phyloP scores from a whole-genome alignment of 1,140 invertebrate genomes.

The Sitophilus oryzae region DNA sequence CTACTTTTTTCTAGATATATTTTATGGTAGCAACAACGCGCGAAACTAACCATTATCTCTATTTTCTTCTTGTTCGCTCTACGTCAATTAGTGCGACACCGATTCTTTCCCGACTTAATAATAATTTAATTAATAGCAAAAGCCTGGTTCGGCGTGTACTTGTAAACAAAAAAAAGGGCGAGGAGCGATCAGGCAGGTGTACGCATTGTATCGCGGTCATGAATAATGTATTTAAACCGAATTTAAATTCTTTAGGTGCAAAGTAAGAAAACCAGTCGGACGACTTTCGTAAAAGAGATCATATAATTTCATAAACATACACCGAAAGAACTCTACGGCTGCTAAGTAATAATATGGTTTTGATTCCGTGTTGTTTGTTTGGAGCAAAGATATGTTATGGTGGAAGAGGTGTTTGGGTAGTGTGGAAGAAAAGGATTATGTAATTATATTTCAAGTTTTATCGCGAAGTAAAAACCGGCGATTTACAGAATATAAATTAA shows the following conservation, averaged over 20 bases:
- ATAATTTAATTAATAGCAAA: constrained; percentile 21
- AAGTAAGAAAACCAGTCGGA: constrained; percentile 11
- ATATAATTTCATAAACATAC: constrained; percentile 1
- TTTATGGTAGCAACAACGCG: not conserved
- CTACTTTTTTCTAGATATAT: too few species aligned
- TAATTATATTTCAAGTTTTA: too few species aligned
- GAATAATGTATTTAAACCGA: constrained; percentile 25
- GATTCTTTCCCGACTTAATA: constrained; percentile 15
- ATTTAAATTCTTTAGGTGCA: constrained; percentile 22
- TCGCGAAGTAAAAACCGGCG: too few species aligned
- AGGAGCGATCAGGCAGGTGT: constrained; percentile 19
- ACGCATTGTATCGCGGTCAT: constrained; percentile 20
- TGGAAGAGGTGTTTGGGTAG: too few species aligned
- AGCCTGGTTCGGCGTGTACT: constrained; percentile 1
- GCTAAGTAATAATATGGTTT: too few species aligned
- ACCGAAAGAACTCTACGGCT: too few species aligned
- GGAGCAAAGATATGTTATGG: too few species aligned
- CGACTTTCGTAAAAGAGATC: constrained; percentile 21
- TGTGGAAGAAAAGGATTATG: too few species aligned
- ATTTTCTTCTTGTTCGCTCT: constrained; percentile 2
- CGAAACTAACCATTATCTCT: constrained; percentile 13
- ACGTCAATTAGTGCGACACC: constrained; percentile 18
- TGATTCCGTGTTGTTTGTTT: too few species aligned
- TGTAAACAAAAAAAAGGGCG: constrained; percentile 21
- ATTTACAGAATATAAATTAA: too few species aligned